These are phyloP conservation scores for Mixornis gularis DNA, from an alignment of 2,113 vertebrate species.

Conservation along the genomic window DNA sequence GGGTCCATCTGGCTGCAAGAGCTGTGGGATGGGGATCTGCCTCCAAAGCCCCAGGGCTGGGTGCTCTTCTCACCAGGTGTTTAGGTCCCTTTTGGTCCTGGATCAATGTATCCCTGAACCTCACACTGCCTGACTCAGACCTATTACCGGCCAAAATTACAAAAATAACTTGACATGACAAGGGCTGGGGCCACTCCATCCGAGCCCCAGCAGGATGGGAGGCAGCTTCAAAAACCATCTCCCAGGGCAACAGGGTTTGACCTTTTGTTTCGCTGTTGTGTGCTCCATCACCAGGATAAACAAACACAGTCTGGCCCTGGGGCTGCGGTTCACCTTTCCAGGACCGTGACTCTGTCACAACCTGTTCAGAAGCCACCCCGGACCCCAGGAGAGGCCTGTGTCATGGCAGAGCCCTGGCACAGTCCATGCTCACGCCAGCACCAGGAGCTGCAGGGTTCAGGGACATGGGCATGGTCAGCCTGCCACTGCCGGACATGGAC, in stretches of 20 bases:
- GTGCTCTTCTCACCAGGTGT: neutral
- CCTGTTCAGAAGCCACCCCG: slow-evolving; percentile 13
- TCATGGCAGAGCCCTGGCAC: neutral
- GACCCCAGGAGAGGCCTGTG: neutral
- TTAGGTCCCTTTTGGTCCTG: neutral
- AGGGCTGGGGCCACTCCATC: rapidly evolving
- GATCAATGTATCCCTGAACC: neutral
- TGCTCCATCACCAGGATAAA: slow-evolving; percentile 49
- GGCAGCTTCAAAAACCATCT: slow-evolving; percentile 61
- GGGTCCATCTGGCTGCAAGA: neutral
- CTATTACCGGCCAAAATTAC: neutral
- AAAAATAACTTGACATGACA: slow-evolving; percentile 42
- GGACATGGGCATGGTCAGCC: neutral
- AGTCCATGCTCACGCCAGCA: neutral
- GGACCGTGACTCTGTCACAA: slow-evolving; percentile 50
- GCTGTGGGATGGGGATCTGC: neutral
- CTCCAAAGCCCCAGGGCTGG: neutral
- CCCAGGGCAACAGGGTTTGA: slow-evolving; percentile 61
- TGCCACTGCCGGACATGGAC: neutral
- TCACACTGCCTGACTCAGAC: neutral
- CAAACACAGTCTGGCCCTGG: slow-evolving; percentile 47
- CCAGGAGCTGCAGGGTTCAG: neutral
- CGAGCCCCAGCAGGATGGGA: neutral
- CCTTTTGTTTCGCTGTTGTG: slow-evolving; percentile 54
- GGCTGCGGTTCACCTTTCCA: slow-evolving; percentile 59